phyloP scores from a whole-genome alignment of 2,888 invertebrate species.

The Selenia dentaria region DNA sequence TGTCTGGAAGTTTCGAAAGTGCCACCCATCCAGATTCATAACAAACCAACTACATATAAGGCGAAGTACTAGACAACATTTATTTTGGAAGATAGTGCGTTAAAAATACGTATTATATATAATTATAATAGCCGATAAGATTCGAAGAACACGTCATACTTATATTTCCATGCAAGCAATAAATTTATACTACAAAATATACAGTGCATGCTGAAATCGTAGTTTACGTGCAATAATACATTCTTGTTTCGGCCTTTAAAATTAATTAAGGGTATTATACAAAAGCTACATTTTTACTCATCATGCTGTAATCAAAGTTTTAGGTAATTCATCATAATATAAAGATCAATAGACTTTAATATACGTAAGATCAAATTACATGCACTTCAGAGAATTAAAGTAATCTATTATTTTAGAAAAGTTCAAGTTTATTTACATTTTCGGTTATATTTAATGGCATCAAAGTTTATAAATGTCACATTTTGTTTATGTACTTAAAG shows the following conservation, averaged over 20 bases:
- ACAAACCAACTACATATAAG: constrained; percentile 58
- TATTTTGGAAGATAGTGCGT: constrained; percentile 80
- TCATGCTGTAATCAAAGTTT: constrained; percentile 49
- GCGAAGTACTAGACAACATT: constrained; percentile 74
- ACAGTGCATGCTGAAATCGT: constrained; percentile 68
- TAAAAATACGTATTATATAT: constrained; percentile 48
- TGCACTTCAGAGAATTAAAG: constrained; percentile 22
- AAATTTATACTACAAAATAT: constrained; percentile 62
- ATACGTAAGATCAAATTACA: constrained; percentile 27
- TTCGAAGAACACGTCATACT: constrained; percentile 45
- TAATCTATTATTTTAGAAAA: constrained; percentile 3
- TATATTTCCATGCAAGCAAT: constrained; percentile 80
- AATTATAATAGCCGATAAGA: constrained; percentile 45
- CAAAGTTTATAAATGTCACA: too few species aligned
- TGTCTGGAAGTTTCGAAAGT: constrained; percentile 46
- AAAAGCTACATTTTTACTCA: constrained; percentile 48
- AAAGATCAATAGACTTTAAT: constrained; percentile 38
- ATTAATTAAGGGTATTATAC: constrained; percentile 33
- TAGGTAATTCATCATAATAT: constrained; percentile 39
- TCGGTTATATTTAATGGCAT: too few species aligned
- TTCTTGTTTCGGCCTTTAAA: constrained; percentile 51
- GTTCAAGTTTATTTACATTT: constrained; percentile 1
- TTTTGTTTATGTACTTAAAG: too few species aligned
- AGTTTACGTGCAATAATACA: constrained; percentile 54
- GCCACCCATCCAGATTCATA: constrained; percentile 53